Evolutionary conservation across 2,113 vertebrate genomes (phyloP).

Genomic region (Sciurus niger): DNA sequence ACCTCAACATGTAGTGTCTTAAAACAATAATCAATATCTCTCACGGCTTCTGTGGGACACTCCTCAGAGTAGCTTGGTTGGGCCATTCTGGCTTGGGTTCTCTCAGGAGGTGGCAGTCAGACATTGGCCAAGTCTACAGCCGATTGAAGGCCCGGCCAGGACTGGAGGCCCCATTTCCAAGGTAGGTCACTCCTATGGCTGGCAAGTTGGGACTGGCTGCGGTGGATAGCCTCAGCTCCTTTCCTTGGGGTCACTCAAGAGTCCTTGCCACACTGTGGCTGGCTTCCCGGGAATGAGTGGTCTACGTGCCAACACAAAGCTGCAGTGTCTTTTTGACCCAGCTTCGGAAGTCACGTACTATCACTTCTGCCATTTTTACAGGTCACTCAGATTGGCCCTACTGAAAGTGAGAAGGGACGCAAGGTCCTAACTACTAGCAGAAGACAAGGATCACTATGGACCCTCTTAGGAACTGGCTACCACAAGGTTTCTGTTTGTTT

Average conservation of each 20-base stretch:
- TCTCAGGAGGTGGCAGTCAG: neutral
- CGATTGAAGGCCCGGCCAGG: neutral
- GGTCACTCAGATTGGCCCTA: neutral
- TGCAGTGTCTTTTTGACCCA: neutral
- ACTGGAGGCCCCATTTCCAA: neutral
- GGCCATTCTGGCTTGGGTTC: neutral
- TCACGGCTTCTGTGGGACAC: neutral
- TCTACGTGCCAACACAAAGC: neutral
- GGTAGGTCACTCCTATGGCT: neutral
- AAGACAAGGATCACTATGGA: neutral
- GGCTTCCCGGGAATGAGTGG: neutral
- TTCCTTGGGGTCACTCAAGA: neutral
- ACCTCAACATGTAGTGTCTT: neutral
- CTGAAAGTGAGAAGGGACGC: neutral
- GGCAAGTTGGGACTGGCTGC: neutral
- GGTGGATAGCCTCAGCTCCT: neutral
- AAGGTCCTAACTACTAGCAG: neutral
- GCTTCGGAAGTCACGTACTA: neutral
- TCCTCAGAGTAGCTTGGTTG: neutral
- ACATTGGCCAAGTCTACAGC: neutral
- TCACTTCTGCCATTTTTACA: neutral
- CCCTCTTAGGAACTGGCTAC: neutral
- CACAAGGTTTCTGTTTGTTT: neutral
- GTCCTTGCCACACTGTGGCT: neutral
- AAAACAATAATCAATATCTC: neutral